Evolutionary conservation across 2,113 vertebrate genomes (phyloP).

Genomic region (Tiliqua scincoides): DNA sequence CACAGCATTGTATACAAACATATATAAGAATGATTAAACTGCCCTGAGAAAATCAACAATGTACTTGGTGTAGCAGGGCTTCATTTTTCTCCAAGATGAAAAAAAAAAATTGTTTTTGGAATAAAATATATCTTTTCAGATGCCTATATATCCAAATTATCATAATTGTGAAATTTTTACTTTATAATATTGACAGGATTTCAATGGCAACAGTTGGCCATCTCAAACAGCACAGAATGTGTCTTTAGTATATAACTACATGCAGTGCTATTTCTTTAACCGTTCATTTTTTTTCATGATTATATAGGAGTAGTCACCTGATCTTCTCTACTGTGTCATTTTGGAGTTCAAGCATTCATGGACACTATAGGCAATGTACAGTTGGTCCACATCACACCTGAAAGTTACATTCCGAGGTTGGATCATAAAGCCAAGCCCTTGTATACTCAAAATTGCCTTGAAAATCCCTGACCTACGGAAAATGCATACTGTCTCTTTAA

Average conservation of each 20-base stretch:
- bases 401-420: background rate
- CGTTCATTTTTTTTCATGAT: background rate
- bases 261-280: background rate
- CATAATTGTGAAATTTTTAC: background rate
- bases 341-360: background rate
- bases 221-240: background rate
- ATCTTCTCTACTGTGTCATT: background rate
- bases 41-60: conserved; percentile 22
- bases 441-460: background rate
- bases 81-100: conserved; percentile 44
- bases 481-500: too few species aligned
- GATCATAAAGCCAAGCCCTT: background rate
- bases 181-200: conserved; percentile 9
- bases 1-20: background rate
- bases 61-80: conserved; percentile 38
- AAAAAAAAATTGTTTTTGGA: conserved; percentile 46
- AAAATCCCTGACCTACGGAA: too few species aligned
- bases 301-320: background rate
- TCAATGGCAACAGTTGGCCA: background rate
- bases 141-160: background rate
- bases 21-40: background rate
- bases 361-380: background rate
- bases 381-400: background rate
- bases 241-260: background rate
- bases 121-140: conserved; percentile 57